Base-by-base conservation (phyloP, 2,888 invertebrate genomes). In the Acrobasis consociella region DNA sequence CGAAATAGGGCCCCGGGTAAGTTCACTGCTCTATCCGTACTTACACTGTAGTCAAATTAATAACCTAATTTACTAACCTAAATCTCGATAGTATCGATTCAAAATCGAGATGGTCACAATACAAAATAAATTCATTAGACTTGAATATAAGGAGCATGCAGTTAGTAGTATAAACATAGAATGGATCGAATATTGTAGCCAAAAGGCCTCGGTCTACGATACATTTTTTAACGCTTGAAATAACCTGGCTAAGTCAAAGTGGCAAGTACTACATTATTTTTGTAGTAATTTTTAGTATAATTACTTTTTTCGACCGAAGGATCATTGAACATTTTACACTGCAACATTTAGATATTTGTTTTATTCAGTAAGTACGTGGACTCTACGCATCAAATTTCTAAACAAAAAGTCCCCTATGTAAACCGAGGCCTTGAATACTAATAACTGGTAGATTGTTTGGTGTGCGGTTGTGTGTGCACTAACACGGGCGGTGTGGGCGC, bases 1-100 rank as follows among this genome's bases (percentile, higher is more conserved):
- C 71, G 96, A 96, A 82, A 89, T 94, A 75, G 97, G 97, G 62
- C 93, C 95, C 67, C 94, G 95, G 95, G 97, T 97, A 94, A 96
- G 96, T 94, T 52, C 49, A n/a, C 49, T 31, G n/a, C 11, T 52
- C 31, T 31, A 31, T 31, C 5, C 31, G 31, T 31, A 31, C 52
- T 52, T 46, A 46, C 2, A 46, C n/a, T 7, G 31, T 31, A 31
- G 31, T 31, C 31, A 46, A 46, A n/a, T 46, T 13, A 13, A 11
- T 46, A 13, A 11, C n/a, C 13, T 46, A 46, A 46, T 46, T 46
- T 46, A 46, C 46, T 46, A 46, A 46, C 13, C 46, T 13, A 3
- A 13, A 46, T 13, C 5, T 46, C 5, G 46, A 46, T 7, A 7
- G 11, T 46, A 46, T 1, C n/a, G n/a, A n/a, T n/a, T n/a, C n/a